These are phyloP conservation scores for Ametastegia equiseti DNA, from an alignment of 2,888 invertebrate species.

Conservation along the genomic window DNA sequence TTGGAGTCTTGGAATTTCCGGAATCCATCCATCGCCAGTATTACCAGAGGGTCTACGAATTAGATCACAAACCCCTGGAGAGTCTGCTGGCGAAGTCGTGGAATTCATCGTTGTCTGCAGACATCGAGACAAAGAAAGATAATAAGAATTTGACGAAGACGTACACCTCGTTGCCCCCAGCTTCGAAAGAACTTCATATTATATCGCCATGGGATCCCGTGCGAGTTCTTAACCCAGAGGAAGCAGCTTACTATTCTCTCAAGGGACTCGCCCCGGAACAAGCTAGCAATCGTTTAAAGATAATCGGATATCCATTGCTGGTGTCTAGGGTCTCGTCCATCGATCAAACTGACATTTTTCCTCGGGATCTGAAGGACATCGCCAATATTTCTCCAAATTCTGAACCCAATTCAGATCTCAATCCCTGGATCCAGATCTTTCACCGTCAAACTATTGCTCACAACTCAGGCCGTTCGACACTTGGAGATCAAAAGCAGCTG, in stretches of 20 bases:
- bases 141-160: neutral
- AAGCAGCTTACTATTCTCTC: slow-evolving; percentile 22
- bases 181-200: neutral
- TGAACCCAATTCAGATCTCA: neutral
- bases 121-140: neutral
- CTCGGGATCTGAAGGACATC: neutral
- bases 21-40: neutral
- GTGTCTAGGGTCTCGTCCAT: neutral
- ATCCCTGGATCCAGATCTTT: neutral
- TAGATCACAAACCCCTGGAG: neutral
- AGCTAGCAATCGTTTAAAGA: neutral
- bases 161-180: slow-evolving; percentile 8
- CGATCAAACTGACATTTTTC: slow-evolving; percentile 1
- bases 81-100: neutral
- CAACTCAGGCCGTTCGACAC: neutral
- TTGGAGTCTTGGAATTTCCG: neutral
- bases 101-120: neutral
- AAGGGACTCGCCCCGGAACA: neutral
- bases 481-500: neutral
- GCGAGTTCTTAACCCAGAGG: neutral
- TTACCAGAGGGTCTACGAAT: neutral
- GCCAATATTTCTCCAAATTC: neutral
- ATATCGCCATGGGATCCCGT: neutral
- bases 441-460: neutral
- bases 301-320: slow-evolving; percentile 14